Evolutionary conservation across 2,888 invertebrate species (phyloP), one percentile per base, ranked within the genome.

Genomic region (Hedya salicella): DNA sequence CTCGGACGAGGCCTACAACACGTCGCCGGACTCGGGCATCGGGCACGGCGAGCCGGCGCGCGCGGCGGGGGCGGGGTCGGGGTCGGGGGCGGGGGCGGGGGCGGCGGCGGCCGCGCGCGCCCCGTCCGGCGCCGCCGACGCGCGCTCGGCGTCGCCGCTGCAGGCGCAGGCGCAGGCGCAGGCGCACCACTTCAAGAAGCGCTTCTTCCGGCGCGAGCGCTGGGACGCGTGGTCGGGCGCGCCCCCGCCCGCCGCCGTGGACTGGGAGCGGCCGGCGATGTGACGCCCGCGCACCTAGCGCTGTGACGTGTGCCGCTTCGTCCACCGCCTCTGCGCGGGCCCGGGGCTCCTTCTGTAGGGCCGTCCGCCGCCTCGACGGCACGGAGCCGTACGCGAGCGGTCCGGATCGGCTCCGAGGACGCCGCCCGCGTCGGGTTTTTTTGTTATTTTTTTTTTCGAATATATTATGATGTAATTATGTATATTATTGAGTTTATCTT

Each of bases 1-100:
- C 68, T 97, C 97, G 44, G 97, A 97, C 87, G 96, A 96, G 75
- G 85, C 96, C 77, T 96, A 96, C 82, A 97, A 97, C 85, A 97
- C 97, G 53, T 97, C 97, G 72, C 97, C 97, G 11, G 97, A 97
- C 88, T 96, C 96, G 52, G 97, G 97, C 74, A 95, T 97, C 73
- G 97, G 97, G 65, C 96, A 95, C 85, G 94, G 94, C 63, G 94
- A 94, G 81, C 62, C 88, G 82, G 75, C 66, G 71, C 3, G 63
- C 69, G 54, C 60, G 62, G 49, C 68, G 70, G 77, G 63, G 85
- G 74, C 83, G 85, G 36, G 80, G 83, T 48, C 81, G 83, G 73
- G 82, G 87, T 61, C 80, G 80, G 61, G 79, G 80, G 67, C 79
- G 80, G 68, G 78, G 79, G 56, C 86, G 84, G 77, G 66, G 68